These are phyloP conservation scores for Dipodomys stephensi DNA, from an alignment of 2,113 vertebrate species.

Conservation along the genomic window DNA sequence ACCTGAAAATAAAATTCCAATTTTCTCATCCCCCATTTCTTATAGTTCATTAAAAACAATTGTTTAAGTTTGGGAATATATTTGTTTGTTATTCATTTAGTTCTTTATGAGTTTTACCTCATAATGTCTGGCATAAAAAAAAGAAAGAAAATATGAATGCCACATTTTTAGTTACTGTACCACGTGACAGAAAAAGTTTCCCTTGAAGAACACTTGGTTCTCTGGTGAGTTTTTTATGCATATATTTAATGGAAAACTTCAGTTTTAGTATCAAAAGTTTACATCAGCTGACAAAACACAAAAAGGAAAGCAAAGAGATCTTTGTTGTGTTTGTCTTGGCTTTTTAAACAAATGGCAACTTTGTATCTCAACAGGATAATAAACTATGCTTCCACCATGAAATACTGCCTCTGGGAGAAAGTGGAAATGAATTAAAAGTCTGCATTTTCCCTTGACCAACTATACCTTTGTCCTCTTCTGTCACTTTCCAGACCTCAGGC, in stretches of 20 bases:
- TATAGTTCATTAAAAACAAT: not conserved
- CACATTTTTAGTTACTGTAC: conserved; percentile 58
- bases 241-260: conserved; percentile 55
- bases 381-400: conserved; percentile 12
- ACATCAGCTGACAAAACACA: conserved; percentile 78
- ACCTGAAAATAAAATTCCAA: not conserved
- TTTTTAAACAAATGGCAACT: conserved; percentile 44
- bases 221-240: conserved; percentile 37
- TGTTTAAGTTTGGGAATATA: not conserved
- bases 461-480: not conserved
- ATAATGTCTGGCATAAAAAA: conserved; percentile 20
- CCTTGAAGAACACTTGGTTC: conserved; percentile 60
- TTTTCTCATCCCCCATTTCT: not conserved
- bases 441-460: not conserved
- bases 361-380: not conserved
- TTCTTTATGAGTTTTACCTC: conserved; percentile 40
- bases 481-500: not conserved
- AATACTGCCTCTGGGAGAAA: conserved; percentile 36
- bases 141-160: conserved; percentile 47
- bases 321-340: conserved; percentile 52
- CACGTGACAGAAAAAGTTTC: conserved; percentile 51
- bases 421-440: not conserved
- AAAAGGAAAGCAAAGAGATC: conserved; percentile 57
- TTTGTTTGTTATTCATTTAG: not conserved
- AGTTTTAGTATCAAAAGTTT: conserved; percentile 64